Base-by-base conservation (phyloP, 2,113 vertebrate species). In the Tupaia tana region DNA sequence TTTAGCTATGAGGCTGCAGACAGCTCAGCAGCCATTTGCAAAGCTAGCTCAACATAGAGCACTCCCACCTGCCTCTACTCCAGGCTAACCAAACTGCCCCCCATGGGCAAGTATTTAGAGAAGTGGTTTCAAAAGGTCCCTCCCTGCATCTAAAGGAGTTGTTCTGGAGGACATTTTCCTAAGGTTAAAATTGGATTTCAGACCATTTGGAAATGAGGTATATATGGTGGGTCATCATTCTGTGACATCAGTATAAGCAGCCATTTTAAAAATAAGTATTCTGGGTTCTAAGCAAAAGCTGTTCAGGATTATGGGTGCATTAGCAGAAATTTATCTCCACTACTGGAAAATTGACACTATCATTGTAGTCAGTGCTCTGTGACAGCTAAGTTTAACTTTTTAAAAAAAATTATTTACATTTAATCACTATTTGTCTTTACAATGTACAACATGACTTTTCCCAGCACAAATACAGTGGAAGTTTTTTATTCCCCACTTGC, bases 261-360 rank as follows among this genome's bases (percentile, higher is more conserved):
- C 59, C 59, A 69, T 92, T 89, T 82, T 86, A 7, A 63, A 94
- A 95, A 82, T 63, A 91, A 6, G 54, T 78, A 10, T 20, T 75
- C 19, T 86, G 69, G 58, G n/a, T 81, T 31, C n/a, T 78, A 92
- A 82, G 74, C 14, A 25, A 63, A 83, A 31, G 20, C 54, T 5
- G 29, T 64, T 58, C 34, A 82, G 27, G 5, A 54, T 81, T 31
- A 74, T 19, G 74, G 61, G 19, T 86, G 52, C 54, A 61, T 29
- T 64, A 43, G 11, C 59, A 91, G 80, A 89, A 80, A 81, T 14
- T 52, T 91, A 66, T 29, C 29, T 77, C 16, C 8, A 73, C 6
- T 77, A 82, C 67, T 78, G 2, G 43, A 70, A 85, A 75, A 52
- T 80, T 19, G 25, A 67, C 18, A 16, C 29, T 31, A 34, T 19